Conservation (phyloP, 64 coral and sea anemone species). For the Porites lutea region DNA sequence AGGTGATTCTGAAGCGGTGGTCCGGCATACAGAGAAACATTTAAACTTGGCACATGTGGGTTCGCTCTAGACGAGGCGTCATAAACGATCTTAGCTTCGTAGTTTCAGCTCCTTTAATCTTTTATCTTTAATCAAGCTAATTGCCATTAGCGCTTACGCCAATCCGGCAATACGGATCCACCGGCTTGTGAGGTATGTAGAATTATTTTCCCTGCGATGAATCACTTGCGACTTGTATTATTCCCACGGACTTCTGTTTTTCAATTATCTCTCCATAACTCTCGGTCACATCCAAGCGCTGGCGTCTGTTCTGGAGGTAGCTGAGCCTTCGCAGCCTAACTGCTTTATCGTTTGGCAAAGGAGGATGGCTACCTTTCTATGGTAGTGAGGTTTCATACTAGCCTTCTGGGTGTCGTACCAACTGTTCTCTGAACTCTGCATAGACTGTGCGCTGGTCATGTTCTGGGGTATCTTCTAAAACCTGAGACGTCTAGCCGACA, state of each 20-base stretch:
- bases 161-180: too few species aligned
- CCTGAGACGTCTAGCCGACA: conserved; percentile 22
- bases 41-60: neutral
- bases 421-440: conserved; percentile 23
- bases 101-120: neutral
- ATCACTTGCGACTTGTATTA: neutral
- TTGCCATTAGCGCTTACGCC: too few species aligned
- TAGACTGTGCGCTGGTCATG: conserved; percentile 1
- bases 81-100: neutral
- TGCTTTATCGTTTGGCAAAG: conserved; percentile 1
- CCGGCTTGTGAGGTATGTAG: neutral
- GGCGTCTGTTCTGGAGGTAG: conserved; percentile 8
- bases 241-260: conserved; percentile 18
- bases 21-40: conserved; percentile 3
- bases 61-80: conserved; percentile 2
- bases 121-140: too few species aligned
- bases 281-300: neutral
- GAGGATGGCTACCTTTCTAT: conserved; percentile 13
- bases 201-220: neutral
- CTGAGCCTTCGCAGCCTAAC: neutral
- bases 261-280: conserved; percentile 15
- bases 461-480: neutral
- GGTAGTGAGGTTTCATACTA: conserved; percentile 44
- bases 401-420: neutral
- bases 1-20: conserved; percentile 39